A percentile compares a stretch with the other conserved stretches of the same genome.
phyloP scores from a whole-genome alignment of 2,113 vertebrate species.

The Carlito syrichta region DNA sequence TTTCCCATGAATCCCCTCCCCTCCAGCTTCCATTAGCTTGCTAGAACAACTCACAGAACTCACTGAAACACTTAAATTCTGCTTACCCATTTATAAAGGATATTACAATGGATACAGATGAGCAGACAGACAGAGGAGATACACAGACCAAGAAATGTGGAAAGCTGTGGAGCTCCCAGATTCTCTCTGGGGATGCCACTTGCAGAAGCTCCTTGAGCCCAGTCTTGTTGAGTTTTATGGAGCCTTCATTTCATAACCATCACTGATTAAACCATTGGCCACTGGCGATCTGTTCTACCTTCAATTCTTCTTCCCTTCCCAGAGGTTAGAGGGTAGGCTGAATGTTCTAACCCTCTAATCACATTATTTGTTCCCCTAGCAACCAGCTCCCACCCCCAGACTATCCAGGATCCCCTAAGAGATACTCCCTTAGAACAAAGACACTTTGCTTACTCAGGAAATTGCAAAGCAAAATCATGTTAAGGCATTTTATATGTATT shows the following conservation, averaged over 20 bases:
- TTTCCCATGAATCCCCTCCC: background rate
- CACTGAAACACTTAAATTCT: background rate
- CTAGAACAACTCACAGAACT: background rate
- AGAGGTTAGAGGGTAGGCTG: background rate
- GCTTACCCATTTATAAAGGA: background rate
- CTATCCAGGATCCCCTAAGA: background rate
- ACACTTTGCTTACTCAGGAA: background rate
- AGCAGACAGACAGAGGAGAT: background rate
- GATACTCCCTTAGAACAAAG: background rate
- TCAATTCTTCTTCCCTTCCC: background rate
- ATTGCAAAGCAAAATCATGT: background rate
- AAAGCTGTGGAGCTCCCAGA: background rate
- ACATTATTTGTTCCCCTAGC: background rate
- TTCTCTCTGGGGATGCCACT: background rate
- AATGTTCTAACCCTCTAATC: background rate
- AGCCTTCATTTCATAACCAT: no score
- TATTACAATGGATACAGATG: background rate
- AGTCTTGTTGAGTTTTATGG: background rate
- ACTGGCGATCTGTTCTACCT: no score
- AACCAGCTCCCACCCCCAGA: background rate
- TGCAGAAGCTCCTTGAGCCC: background rate
- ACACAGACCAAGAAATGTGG: background rate
- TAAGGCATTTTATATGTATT: background rate
- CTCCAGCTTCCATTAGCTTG: background rate
- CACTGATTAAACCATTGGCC: background rate